phyloP scores from a whole-genome alignment of 1,140 invertebrate genomes.

The Cydia fagiglandana region DNA sequence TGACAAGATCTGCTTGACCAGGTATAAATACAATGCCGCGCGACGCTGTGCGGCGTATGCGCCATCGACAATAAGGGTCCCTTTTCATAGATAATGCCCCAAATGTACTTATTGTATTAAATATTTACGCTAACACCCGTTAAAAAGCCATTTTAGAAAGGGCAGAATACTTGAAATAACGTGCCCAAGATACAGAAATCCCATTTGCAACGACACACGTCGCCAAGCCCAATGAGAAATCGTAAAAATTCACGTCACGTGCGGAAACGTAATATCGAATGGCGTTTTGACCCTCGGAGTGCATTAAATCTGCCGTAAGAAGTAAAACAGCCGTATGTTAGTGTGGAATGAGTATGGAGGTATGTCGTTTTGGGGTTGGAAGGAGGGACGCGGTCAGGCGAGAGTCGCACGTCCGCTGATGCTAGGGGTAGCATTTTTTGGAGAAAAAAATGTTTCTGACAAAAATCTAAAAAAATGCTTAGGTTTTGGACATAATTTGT shows the following conservation, averaged over 20 bases:
- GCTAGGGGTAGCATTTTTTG: background rate
- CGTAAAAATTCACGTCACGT: constrained; percentile 25
- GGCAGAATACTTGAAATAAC: too few relatives aligned
- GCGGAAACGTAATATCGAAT: background rate
- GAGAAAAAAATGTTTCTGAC: background rate
- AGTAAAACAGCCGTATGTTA: background rate
- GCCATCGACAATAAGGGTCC: too few relatives aligned
- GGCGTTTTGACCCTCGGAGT: background rate
- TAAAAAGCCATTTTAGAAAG: too few relatives aligned
- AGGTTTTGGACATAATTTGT: too few relatives aligned
- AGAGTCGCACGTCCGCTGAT: background rate
- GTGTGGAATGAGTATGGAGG: background rate
- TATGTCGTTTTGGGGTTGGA: background rate
- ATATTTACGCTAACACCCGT: too few relatives aligned
- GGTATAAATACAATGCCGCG: too few relatives aligned
- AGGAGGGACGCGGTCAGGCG: background rate
- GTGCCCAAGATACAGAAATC: constrained; percentile 4
- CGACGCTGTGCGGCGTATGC: too few relatives aligned
- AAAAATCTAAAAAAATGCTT: too few relatives aligned
- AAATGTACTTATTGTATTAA: too few relatives aligned
- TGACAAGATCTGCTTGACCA: too few relatives aligned
- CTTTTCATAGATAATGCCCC: too few relatives aligned
- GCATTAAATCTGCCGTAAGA: background rate
- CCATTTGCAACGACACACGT: background rate
- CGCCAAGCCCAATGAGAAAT: background rate